These are phyloP conservation scores for Alitta virens DNA, from an alignment of 2,888 invertebrate species.

Conservation along the genomic window DNA sequence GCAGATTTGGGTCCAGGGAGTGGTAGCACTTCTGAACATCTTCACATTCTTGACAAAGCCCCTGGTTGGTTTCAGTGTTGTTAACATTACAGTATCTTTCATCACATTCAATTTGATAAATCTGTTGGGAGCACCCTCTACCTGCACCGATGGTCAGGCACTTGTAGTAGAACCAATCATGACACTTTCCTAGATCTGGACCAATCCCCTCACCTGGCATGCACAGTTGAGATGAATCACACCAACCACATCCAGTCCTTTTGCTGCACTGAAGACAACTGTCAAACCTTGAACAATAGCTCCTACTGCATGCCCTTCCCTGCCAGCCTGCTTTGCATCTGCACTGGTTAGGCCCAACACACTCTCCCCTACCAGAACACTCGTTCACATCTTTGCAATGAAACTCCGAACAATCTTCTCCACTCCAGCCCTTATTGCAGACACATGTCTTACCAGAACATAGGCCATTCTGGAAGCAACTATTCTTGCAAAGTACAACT, in stretches of 20 bases:
- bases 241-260: conserved; percentile 1
- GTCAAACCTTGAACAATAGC: neutral
- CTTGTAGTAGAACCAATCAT: neutral
- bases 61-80: neutral
- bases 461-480: conserved; percentile 1
- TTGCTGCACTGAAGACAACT: neutral
- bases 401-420: neutral
- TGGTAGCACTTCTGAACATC: neutral
- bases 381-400: neutral
- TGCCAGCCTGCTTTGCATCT: neutral
- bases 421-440: neutral
- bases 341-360: neutral
- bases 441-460: neutral
- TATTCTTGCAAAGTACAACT: neutral
- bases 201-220: neutral
- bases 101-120: neutral
- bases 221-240: neutral
- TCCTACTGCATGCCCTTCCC: neutral
- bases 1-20: neutral
- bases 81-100: neutral
- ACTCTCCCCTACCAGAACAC: neutral
- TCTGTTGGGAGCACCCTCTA: neutral
- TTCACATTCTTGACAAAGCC: neutral
- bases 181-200: neutral
- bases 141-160: neutral